Base-by-base conservation (phyloP, 2,797 vertebrate species). In the Alcedo atthis region DNA sequence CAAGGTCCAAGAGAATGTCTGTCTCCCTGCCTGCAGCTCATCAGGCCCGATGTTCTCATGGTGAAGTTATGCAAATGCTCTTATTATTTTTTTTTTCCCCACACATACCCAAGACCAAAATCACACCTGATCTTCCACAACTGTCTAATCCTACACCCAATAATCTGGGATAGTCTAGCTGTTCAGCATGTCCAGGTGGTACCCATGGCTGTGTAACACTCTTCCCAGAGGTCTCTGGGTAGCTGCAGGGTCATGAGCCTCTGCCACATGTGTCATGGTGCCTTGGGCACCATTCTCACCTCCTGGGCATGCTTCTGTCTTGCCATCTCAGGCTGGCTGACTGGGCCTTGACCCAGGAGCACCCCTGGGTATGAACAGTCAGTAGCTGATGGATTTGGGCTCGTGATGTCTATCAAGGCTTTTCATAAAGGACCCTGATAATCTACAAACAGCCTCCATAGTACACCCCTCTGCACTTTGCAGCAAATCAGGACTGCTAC, bases 231-330 rank as follows among this genome's bases (percentile, higher is more conserved):
- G 18, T n/a, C 15, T 40, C 5, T 0, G 3, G 46, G 16, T 32
- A 58, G 26, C 26, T 1, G 3, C 24, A n/a, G 40, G 26, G 21
- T 69, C 51, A 57, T 12, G 33, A 48, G 35, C 28, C 25, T 58
- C 68, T 35, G 51, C 51, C 3, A 1, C 2, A 1, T 21, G 8
- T 12, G 13, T 35, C 51, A 16, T 0, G 3, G 49, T 45, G 53
- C 63, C 53, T 55, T 32, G 68, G 58, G 14, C 58, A 75, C 42
- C 3, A 7, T 21, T 61, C 42, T 70, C 43, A 49, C 28, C 78
- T 70, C 35, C 63, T 12, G 25, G 54, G 32, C 58, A 54, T 1
- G 0, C 28, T 53, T 11, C 25, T 0, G 2, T n/a, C 32, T 33
- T 33, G 17, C 5, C 13, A 5, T 53, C 22, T 51, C 59, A 33